Evolutionary conservation across 2,113 vertebrate species (phyloP), one percentile per base, ranked within the genome.

Genomic region (Gadus macrocephalus): DNA sequence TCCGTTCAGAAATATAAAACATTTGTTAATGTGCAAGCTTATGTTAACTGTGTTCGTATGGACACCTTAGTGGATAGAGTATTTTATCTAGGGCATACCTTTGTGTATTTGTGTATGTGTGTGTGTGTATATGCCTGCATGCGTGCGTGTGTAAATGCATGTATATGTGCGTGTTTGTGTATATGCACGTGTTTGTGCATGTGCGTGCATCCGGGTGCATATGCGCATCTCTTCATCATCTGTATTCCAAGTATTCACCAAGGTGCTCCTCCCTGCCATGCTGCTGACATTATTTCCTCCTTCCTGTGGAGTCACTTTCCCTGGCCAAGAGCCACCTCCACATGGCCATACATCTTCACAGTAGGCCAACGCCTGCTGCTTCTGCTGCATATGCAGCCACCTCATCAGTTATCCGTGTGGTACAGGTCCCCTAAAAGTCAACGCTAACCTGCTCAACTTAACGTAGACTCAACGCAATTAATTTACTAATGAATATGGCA

Each of bases 171-270:
- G 70, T 27, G 62, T 60, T 67, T 38, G 8, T 73, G 15, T 35
- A 66, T 75, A 28, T 17, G 62, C 16, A 15, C 3, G 62, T 35
- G 27, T 25, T 25, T 25, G 61, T 22, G 58, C 65, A 25, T 66
- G 62, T 68, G 55, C 49, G 27, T 64, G 62, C 53, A 67, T 38
- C 17, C 64, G 31, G 68, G 8, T 73, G 15, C 49, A 66, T 75
- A 28, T 8, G 62, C 16, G 20, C 27, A n/a, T 67, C 25, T 69
- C 5, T 71, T 17, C 55, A 66, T 75, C 69, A 80, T 86, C 72
- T 78, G 66, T 80, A 86, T 84, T 80, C 85, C 77, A 76, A 17
- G 62, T 67, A 69, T 59, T 49, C 63, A 49, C 83, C 69, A 66
- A 83, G 70, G 79, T 81, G 75, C 70, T 71, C 68, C 31, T 49